Conservation (phyloP, 2,888 invertebrate genomes). For the Ornithoptera priamus region DNA sequence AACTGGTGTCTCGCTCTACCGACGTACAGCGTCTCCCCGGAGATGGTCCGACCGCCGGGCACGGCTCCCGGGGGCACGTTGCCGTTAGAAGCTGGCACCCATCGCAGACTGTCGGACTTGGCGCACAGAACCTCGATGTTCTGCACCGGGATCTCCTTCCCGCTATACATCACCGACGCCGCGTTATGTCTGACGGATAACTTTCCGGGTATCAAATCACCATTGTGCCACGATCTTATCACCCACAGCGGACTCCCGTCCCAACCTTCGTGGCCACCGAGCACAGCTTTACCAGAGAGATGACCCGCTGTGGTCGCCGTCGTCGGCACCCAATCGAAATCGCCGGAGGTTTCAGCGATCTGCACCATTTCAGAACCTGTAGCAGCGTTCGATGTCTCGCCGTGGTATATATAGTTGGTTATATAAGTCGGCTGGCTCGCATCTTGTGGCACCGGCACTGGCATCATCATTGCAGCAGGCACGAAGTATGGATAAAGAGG, state of each 20-base stretch:
- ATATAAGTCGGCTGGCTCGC: constrained; percentile 58
- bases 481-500: constrained; percentile 60
- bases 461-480: constrained; percentile 52
- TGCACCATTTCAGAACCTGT: constrained; percentile 45
- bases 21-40: constrained; percentile 76
- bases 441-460: constrained; percentile 36
- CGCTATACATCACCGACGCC: constrained; percentile 62
- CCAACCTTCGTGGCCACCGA: constrained; percentile 74
- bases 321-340: constrained; percentile 68
- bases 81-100: constrained; percentile 78
- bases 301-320: constrained; percentile 59
- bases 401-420: constrained; percentile 72
- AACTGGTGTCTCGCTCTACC: constrained; percentile 79
- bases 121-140: constrained; percentile 70
- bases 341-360: constrained; percentile 62
- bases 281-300: constrained; percentile 63
- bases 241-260: constrained; percentile 75
- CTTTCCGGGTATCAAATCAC: constrained; percentile 72
- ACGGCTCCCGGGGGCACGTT: constrained; percentile 78
- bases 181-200: constrained; percentile 67
- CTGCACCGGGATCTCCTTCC: constrained; percentile 68
- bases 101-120: constrained; percentile 61
- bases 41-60: constrained; percentile 70
- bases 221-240: constrained; percentile 69
- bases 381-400: constrained; percentile 45